Conservation (phyloP, 2,113 vertebrate genomes). For the Chamaetylas fuelleborni region DNA sequence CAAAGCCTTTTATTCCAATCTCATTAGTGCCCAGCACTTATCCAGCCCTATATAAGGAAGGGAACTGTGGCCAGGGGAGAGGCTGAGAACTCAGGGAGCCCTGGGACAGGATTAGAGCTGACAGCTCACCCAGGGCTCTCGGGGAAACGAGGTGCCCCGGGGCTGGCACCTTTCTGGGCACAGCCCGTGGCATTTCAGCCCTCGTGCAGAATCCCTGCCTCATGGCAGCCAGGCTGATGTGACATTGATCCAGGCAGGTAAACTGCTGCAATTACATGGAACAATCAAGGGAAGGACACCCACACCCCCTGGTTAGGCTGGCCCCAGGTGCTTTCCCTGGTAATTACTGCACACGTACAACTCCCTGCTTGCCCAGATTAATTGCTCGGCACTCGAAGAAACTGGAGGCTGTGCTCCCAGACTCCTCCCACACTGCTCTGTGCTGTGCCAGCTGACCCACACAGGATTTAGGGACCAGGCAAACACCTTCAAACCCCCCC, state of each 20-base stretch:
- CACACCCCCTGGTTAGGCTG: background rate
- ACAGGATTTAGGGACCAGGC: rapidly evolving
- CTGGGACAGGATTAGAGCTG: conserved; percentile 26
- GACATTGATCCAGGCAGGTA: background rate
- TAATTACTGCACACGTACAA: background rate
- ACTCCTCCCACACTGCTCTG: background rate
- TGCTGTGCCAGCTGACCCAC: background rate
- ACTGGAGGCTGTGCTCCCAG: background rate
- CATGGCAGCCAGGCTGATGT: background rate
- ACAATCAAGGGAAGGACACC: conserved; percentile 31
- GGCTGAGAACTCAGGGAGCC: conserved; percentile 2
- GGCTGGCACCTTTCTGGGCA: conserved; percentile 13
- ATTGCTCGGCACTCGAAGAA: conserved; percentile 44
- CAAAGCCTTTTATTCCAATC: conserved; percentile 43
- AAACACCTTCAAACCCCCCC: background rate
- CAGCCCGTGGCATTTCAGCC: background rate
- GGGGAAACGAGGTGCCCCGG: background rate
- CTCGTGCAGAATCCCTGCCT: background rate
- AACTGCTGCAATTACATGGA: conserved; percentile 25
- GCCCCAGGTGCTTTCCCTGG: conserved; percentile 46
- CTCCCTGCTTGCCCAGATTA: conserved; percentile 55
- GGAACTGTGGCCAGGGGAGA: background rate
- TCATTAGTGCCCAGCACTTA: conserved; percentile 35
- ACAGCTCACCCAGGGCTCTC: background rate
- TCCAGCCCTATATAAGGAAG: conserved; percentile 57